These are phyloP conservation scores for Temnothorax unifasciatus DNA, from an alignment of 2,888 invertebrate genomes.

Conservation along the genomic window DNA sequence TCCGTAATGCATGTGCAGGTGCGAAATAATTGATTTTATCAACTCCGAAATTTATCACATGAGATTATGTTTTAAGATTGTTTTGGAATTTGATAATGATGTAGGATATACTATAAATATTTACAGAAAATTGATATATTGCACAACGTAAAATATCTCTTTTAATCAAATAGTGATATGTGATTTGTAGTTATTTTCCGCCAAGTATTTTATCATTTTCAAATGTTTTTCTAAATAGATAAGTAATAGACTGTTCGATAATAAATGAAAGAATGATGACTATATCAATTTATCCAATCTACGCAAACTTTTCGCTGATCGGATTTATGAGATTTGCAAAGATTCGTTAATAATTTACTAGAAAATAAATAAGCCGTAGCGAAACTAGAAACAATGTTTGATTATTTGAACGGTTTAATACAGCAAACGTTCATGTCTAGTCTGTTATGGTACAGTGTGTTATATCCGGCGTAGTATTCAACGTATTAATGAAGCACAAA, in stretches of 20 bases:
- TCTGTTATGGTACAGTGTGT: not conserved
- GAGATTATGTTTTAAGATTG: not conserved
- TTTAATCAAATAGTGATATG: not conserved
- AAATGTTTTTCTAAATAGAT: not conserved
- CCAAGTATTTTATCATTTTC: not conserved
- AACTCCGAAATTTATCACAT: not conserved
- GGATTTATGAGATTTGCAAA: not conserved
- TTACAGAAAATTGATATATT: not conserved
- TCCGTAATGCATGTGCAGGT: not conserved
- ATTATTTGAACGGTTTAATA: not conserved
- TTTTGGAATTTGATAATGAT: not conserved
- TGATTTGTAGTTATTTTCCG: not conserved
- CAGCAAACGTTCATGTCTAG: not conserved
- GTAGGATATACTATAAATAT: not conserved
- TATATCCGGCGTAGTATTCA: not conserved
- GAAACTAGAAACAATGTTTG: not conserved
- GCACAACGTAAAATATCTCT: not conserved
- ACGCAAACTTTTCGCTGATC: not conserved
- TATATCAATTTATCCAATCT: not conserved
- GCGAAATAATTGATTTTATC: not conserved
- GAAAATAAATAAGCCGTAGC: not conserved
- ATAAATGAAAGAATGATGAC: not conserved
- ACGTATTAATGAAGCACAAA: conserved; percentile 21
- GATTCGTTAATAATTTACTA: not conserved
- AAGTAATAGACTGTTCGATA: not conserved